These are phyloP conservation scores for Lepidochrysops patricia DNA, from an alignment of 2,888 invertebrate species.

Conservation along the genomic window DNA sequence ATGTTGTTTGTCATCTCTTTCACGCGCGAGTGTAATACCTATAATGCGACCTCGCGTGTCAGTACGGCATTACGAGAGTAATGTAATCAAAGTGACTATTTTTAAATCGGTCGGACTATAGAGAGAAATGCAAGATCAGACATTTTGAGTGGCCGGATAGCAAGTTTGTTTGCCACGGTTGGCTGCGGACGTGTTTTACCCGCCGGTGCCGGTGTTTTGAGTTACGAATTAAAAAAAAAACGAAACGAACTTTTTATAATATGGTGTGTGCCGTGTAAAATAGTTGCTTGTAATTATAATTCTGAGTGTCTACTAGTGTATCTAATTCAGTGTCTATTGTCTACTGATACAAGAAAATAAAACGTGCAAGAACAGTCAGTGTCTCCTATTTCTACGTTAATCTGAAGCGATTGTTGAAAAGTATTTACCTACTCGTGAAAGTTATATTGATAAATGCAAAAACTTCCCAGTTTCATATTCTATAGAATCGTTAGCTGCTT, in stretches of 20 bases:
- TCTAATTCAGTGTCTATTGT: constrained; percentile 30
- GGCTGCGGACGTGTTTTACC: constrained; percentile 50
- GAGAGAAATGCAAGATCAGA: constrained; percentile 43
- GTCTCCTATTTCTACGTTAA: constrained; percentile 40
- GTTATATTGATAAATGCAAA: constrained; percentile 5
- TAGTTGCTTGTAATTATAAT: constrained; percentile 42
- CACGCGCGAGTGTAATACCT: constrained; percentile 37
- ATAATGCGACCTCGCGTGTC: constrained; percentile 36
- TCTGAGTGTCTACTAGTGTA: constrained; percentile 23
- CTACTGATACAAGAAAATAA: constrained; percentile 20
- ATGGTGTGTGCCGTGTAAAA: constrained; percentile 47
- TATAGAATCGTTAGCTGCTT: not conserved
- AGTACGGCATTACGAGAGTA: constrained; percentile 25
- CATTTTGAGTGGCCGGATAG: constrained; percentile 33
- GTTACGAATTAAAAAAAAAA: constrained; percentile 51
- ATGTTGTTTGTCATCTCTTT: constrained; percentile 30
- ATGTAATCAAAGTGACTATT: constrained; percentile 26
- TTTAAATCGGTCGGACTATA: constrained; percentile 43
- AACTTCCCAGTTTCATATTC: not conserved
- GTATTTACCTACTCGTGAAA: constrained; percentile 16
- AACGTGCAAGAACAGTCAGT: constrained; percentile 29
- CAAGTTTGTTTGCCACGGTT: constrained; percentile 59
- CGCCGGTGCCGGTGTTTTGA: constrained; percentile 37
- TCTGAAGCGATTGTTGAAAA: constrained; percentile 30
- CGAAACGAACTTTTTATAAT: constrained; percentile 44